Evolutionary conservation across 2,888 invertebrate species (phyloP).

Genomic region (Chaetoderma sp.): DNA sequence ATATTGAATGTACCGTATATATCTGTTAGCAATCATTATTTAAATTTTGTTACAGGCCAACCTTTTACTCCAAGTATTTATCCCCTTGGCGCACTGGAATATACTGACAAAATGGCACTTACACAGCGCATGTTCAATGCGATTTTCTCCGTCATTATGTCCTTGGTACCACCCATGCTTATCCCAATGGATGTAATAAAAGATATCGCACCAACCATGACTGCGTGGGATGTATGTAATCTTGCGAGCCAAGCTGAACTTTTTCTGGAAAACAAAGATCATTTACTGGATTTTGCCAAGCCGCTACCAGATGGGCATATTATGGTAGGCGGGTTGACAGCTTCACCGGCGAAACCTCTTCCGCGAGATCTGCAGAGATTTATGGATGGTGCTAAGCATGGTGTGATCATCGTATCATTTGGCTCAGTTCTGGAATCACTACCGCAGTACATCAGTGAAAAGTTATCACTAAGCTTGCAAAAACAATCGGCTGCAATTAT

Average conservation of each 20-base stretch:
- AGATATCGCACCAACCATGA: slow-evolving; percentile 32
- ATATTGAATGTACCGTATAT: slow-evolving; percentile 21
- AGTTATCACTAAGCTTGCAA: too few species aligned
- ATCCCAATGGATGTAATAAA: slow-evolving; percentile 27
- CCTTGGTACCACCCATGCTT: neutral
- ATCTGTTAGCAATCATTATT: neutral
- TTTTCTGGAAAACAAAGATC: slow-evolving; percentile 38
- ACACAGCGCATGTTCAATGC: neutral
- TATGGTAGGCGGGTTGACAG: slow-evolving; percentile 40
- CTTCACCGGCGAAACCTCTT: slow-evolving; percentile 33
- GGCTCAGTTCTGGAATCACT: slow-evolving; percentile 25
- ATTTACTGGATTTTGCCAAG: slow-evolving; percentile 37
- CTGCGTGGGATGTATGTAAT: slow-evolving; percentile 27
- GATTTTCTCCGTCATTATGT: neutral
- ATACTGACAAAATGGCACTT: neutral
- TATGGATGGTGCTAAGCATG: slow-evolving; percentile 31
- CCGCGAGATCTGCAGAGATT: slow-evolving; percentile 32
- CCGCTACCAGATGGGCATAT: slow-evolving; percentile 40
- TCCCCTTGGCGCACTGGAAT: neutral
- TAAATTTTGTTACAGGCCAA: neutral
- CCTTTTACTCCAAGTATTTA: neutral
- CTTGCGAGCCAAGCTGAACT: slow-evolving; percentile 22
- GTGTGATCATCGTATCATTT: slow-evolving; percentile 42
- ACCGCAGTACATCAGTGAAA: slow-evolving; percentile 31
- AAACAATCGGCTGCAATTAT: too few species aligned